Evolutionary conservation across 1,140 invertebrate species (phyloP), one percentile per base, ranked within the genome.

Genomic region (Drosophila truncata): DNA sequence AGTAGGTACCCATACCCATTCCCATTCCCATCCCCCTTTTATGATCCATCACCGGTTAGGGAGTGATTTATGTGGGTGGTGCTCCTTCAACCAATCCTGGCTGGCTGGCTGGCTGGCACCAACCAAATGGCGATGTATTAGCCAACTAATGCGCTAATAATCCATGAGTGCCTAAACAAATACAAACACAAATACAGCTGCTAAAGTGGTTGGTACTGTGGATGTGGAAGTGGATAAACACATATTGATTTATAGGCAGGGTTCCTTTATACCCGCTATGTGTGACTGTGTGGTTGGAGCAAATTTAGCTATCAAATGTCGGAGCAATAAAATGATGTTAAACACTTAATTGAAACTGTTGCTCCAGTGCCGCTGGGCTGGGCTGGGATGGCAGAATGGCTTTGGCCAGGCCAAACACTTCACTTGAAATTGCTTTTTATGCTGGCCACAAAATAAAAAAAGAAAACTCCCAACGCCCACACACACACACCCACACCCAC

Each of bases 281-380:
- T 46, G 47, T 37, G n/a, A n/a, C n/a, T 37, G 23, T 77, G 57
- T 63, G 65, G 58, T 27, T 58, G 20, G 16, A 55, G 76, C 39
- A 60, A 63, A 72, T 79, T 63, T 79, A 78, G 73, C 63, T 88
- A 87, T 87, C 83, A 83, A 88, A 88, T 87, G 73, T 80, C 77
- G 75, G 75, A 63, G 84, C 85, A 87, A 87, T 87, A 90, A 87
- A 87, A 88, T 66, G 65, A 66, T 63, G 80, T 80, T 87, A 84
- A 90, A 88, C 84, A 87, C 84, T 87, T 87, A 87, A 87, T 87
- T 87, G 84, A 90, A 87, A 87, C 85, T 87, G 84, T 90, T 87
- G 85, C 77, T 78, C 67, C 70, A 54, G 39, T 20, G 66, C 66
- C 67, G 27, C 25, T 27, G 59, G 66, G 7, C 11, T 35, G n/a